These are phyloP conservation scores for Ardeotis arabs DNA, from an alignment of 2,113 vertebrate species.

Conservation along the genomic window DNA sequence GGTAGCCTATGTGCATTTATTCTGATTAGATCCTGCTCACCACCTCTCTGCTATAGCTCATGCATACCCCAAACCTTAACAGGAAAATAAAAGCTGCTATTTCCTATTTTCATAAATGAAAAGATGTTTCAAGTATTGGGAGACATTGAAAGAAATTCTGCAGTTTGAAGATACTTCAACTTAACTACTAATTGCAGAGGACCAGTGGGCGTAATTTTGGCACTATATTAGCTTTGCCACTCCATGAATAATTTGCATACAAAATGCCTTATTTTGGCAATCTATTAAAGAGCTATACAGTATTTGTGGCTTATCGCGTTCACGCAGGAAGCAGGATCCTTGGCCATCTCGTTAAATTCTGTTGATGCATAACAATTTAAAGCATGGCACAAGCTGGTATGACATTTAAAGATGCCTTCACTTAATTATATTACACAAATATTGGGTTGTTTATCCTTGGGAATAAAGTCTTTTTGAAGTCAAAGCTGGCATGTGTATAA, in stretches of 20 bases:
- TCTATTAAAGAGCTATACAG: conserved; percentile 99
- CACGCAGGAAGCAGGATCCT: conserved; percentile 98
- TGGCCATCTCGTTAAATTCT: conserved; percentile 99
- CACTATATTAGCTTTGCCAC: conserved; percentile 98
- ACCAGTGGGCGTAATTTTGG: conserved; percentile 87
- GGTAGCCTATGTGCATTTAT: conserved; percentile 44
- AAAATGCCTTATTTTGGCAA: conserved; percentile 99
- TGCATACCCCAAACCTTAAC: conserved; percentile 42
- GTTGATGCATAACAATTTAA: conserved; percentile 99
- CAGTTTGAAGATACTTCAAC: conserved; percentile 83
- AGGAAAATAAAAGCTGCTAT: conserved; percentile 68
- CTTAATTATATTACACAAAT: conserved; percentile 99
- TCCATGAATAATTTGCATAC: conserved; percentile 99
- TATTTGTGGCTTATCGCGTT: conserved; percentile 98
- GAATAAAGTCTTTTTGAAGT: conserved; percentile 99
- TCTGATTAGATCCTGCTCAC: conserved; percentile 57
- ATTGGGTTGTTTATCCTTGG: conserved; percentile 98
- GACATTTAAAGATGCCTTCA: conserved; percentile 99
- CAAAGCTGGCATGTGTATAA: conserved; percentile 98
- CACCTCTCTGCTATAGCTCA: background rate
- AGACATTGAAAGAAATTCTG: conserved; percentile 75
- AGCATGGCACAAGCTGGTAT: conserved; percentile 98
- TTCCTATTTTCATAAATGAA: conserved; percentile 72
- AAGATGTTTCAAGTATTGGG: conserved; percentile 72
- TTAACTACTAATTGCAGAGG: conserved; percentile 98